A percentile compares a stretch with the other conserved stretches of the same genome.
Evolutionary conservation across 2,888 invertebrate genomes (phyloP).

Genomic region (Hemithea aestivaria): DNA sequence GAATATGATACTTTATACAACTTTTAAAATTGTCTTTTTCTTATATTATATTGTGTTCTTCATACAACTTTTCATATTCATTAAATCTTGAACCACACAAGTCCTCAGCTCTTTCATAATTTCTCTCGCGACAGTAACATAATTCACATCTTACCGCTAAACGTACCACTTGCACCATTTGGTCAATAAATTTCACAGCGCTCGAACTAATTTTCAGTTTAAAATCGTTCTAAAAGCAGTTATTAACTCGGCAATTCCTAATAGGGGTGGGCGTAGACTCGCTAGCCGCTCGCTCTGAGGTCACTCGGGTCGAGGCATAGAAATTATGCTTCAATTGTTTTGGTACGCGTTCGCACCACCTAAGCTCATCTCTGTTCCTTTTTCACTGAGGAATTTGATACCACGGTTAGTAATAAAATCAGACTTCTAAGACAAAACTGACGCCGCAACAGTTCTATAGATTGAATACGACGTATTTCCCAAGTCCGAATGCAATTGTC

Average conservation of each 20-base stretch:
- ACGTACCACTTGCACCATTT: background rate
- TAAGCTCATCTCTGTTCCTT: slow-evolving; percentile 33
- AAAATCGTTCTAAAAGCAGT: slow-evolving; percentile 40
- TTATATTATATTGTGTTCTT: too few relatives aligned
- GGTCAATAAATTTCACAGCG: slow-evolving; percentile 18
- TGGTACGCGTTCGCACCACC: slow-evolving; percentile 39
- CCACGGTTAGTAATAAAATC: too few relatives aligned
- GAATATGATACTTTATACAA: too few relatives aligned
- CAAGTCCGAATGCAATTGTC: too few relatives aligned
- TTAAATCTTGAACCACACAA: too few relatives aligned
- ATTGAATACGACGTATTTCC: too few relatives aligned
- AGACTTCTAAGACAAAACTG: too few relatives aligned
- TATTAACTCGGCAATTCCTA: slow-evolving; percentile 45
- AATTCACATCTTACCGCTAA: background rate
- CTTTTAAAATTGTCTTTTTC: too few relatives aligned
- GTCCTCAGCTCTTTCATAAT: too few relatives aligned
- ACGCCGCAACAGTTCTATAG: too few relatives aligned
- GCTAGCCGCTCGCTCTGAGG: slow-evolving; percentile 29
- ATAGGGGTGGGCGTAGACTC: slow-evolving; percentile 49
- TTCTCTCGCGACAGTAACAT: too few relatives aligned
- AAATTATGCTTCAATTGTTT: slow-evolving; percentile 72
- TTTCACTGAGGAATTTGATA: slow-evolving; percentile 39
- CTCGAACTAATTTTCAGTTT: slow-evolving; percentile 31
- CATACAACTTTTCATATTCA: too few relatives aligned
- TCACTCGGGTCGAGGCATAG: slow-evolving; percentile 37